Conservation (phyloP, 2,888 invertebrate species). For the Ennomos quercinarius region DNA sequence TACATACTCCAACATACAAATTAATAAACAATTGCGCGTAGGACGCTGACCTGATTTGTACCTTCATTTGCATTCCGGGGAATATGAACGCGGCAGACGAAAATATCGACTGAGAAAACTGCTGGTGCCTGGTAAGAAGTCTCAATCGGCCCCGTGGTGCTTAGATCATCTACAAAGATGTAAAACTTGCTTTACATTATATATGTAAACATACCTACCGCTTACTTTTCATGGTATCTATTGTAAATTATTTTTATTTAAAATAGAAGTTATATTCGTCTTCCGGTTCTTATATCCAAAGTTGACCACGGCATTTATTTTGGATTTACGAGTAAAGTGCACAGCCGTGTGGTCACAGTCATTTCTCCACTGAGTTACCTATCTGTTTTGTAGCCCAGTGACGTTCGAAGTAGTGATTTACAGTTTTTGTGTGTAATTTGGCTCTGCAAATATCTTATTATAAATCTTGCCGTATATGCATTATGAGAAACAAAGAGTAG, state of each 20-base stretch:
- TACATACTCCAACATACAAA: constrained; percentile 13
- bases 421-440: background rate
- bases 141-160: constrained; percentile 4
- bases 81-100: constrained; percentile 16
- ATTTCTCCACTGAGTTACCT: no score
- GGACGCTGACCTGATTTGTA: constrained; percentile 28
- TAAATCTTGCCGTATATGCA: no score
- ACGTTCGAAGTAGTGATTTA: constrained; percentile 3
- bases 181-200: no score
- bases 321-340: constrained; percentile 5
- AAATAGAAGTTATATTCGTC: background rate
- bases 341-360: background rate
- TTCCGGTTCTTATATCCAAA: no score
- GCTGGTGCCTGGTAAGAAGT: background rate
- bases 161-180: no score
- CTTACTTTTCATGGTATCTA: no score
- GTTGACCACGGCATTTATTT: constrained; percentile 18
- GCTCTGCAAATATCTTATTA: no score
- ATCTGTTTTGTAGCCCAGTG: no score
- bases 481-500: no score
- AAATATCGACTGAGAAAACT: constrained; percentile 3
- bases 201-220: no score
- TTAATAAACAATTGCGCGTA: constrained; percentile 29
- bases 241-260: constrained; percentile 2
- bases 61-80: constrained; percentile 29